Evolutionary conservation across 2,797 vertebrate species (phyloP).

Genomic region (Peromyscus attwateri): DNA sequence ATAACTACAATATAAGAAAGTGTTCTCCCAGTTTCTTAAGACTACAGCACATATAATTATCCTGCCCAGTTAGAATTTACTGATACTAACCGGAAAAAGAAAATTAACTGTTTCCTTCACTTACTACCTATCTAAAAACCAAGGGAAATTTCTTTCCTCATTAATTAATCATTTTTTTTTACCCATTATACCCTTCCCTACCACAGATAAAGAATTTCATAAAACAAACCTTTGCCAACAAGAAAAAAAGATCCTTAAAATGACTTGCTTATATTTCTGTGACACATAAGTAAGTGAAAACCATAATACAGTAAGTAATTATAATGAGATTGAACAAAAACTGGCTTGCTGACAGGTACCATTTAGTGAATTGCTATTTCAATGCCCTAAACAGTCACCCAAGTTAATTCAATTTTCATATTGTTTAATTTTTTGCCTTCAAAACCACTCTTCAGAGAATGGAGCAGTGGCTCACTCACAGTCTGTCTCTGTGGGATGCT

Average conservation of each 20-base stretch:
- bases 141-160: constrained; percentile 27
- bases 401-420: constrained; percentile 75
- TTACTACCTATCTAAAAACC: constrained; percentile 32
- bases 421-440: constrained; percentile 71
- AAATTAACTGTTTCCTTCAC: constrained; percentile 41
- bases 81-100: constrained; percentile 33
- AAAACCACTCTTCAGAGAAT: constrained; percentile 60
- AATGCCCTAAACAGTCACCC: constrained; percentile 69
- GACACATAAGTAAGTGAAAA: constrained; percentile 69
- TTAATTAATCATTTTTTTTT: constrained; percentile 53
- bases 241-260: constrained; percentile 52
- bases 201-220: constrained; percentile 52
- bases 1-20: constrained; percentile 52
- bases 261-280: constrained; percentile 69
- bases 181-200: not conserved
- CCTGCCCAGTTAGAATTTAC: constrained; percentile 28
- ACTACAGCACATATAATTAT: constrained; percentile 30
- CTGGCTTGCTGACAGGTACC: constrained; percentile 72
- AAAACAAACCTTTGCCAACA: constrained; percentile 53
- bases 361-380: constrained; percentile 76
- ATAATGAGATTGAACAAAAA: constrained; percentile 71
- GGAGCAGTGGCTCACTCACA: constrained; percentile 6
- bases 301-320: constrained; percentile 73
- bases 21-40: constrained; percentile 39
- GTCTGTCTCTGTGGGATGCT: not conserved